phyloP scores from a whole-genome alignment of 2,797 vertebrate genomes.

The Balearica regulorum region DNA sequence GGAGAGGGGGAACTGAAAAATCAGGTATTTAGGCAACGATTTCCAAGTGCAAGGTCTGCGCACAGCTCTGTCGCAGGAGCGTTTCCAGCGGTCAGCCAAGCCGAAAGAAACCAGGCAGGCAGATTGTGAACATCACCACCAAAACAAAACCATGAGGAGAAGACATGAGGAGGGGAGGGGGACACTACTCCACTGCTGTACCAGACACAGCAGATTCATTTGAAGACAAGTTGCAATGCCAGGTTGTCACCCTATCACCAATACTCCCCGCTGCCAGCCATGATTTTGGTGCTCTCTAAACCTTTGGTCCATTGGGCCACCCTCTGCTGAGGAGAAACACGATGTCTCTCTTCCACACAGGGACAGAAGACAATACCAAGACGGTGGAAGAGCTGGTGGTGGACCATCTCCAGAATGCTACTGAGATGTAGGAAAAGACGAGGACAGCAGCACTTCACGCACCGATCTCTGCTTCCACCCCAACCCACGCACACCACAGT shows the following conservation, averaged over 20 bases:
- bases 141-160: neutral
- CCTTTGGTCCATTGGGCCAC: neutral
- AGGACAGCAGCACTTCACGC: rapidly evolving
- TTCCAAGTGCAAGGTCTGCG: rapidly evolving
- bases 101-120: neutral
- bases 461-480: neutral
- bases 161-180: neutral
- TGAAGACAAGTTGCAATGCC: neutral
- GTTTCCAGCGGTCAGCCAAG: neutral
- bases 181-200: neutral
- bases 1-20: neutral
- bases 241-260: neutral
- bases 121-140: neutral
- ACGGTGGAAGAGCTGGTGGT: neutral
- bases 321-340: neutral
- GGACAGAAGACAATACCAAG: neutral
- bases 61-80: rapidly evolving
- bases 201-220: rapidly evolving
- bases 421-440: neutral
- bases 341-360: too few relatives aligned
- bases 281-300: neutral
- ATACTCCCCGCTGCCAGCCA: neutral
- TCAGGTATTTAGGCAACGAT: neutral
- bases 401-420: rapidly evolving
- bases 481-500: neutral